Evolutionary conservation across 2,113 vertebrate species (phyloP).

Genomic region (Phainopepla nitens): DNA sequence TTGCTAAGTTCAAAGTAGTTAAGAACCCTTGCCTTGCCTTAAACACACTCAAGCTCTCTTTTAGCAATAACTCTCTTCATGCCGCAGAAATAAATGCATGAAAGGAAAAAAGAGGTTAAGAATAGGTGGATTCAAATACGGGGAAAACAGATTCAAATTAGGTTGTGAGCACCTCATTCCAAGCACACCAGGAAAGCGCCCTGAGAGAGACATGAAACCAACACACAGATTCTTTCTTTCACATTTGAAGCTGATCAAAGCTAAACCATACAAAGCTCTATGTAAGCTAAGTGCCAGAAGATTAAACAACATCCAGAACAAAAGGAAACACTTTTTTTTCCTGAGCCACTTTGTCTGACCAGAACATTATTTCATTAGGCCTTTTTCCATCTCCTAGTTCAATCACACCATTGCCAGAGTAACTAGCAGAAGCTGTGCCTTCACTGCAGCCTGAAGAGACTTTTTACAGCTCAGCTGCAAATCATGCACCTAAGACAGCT

Average conservation of each 20-base stretch:
- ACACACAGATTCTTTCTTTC: not conserved
- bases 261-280: not conserved
- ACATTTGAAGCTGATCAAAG: slow-evolving; percentile 18
- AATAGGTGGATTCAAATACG: not conserved
- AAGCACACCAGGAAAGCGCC: not conserved
- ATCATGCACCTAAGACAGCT: not conserved
- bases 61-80: not conserved
- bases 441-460: not conserved
- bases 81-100: not conserved
- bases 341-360: not conserved
- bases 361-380: not conserved
- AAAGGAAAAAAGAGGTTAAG: not conserved
- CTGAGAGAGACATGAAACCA: not conserved
- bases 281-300: not conserved
- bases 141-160: not conserved
- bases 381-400: not conserved
- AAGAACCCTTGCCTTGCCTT: not conserved
- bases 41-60: not conserved
- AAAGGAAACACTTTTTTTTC: not conserved
- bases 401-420: not conserved
- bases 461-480: slow-evolving; percentile 2
- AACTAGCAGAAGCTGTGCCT: not conserved
- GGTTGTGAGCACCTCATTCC: not conserved
- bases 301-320: not conserved
- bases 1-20: not conserved